Evolutionary conservation across 2,888 invertebrate species (phyloP), one percentile per base, ranked within the genome.

Genomic region (Epiblema foenella): DNA sequence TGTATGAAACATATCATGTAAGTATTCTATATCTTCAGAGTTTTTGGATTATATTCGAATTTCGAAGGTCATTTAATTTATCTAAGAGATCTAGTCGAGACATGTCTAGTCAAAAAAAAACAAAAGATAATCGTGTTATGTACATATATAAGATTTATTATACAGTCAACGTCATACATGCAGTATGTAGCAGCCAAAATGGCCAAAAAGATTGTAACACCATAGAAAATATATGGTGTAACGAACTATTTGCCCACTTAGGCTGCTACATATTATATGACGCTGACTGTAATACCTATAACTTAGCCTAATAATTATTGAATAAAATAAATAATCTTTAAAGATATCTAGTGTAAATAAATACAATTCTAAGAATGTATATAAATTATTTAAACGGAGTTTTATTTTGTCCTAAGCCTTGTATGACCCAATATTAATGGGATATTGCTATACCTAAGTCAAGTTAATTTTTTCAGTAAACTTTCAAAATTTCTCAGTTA

Each of bases 81-180:
- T 46, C 46, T 54, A 60, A 69, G 39, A 39, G 7, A 54, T 46
- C 70, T 70, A 70, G 70, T 70, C 70, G 10, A 59, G 46, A 59
- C 37, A 51, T 64, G 46, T 42, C 69, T 73, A 73, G 72, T 73
- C 72, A 56, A 37, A 63, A 24, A 46, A 54, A 10, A 51, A 42
- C 20, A 15, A 52, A 60, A 54, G 37, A 59, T 66, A 59, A 54
- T 65, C 10, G 52, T 65, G 69, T 70, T 70, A 70, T 70, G 69
- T 70, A 70, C 69, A 70, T 70, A 70, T 42, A 59, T 65, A 70
- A 65, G 52, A 37, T 70, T 65, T 60, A 59, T 65, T n/a, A n/a
- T n/a, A n/a, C n/a, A n/a, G n/a, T n/a, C n/a, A n/a, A n/a, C n/a
- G n/a, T n/a, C n/a, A n/a, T n/a, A n/a, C n/a, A n/a, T n/a, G n/a